Conservation (phyloP, 2,113 vertebrate genomes). For the Corvus hawaiiensis region DNA sequence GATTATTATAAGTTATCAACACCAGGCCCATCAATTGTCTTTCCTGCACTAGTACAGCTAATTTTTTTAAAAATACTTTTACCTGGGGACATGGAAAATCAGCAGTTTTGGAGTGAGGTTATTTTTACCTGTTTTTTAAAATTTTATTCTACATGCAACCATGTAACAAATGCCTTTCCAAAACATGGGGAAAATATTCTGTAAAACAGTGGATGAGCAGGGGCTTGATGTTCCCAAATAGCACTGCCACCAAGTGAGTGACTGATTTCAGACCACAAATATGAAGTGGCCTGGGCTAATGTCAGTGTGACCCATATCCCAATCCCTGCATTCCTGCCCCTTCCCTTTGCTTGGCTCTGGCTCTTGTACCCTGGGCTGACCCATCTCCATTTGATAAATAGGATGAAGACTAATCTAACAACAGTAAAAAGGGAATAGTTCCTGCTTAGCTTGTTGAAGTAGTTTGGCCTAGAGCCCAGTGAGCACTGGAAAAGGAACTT, state of each 20-base stretch:
- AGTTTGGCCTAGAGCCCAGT: slow-evolving; percentile 2
- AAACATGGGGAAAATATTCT: neutral
- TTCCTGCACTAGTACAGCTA: neutral
- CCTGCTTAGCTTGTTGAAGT: neutral
- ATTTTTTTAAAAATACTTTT: neutral
- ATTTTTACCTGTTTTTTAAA: neutral
- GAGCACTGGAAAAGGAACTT: neutral
- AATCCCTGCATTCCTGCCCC: neutral
- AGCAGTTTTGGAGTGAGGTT: neutral
- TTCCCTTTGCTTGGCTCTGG: neutral
- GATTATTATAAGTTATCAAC: neutral
- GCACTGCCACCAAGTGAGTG: neutral
- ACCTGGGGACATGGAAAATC: neutral
- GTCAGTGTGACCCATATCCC: neutral
- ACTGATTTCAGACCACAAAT: neutral
- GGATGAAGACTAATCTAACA: neutral
- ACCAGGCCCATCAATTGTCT: neutral
- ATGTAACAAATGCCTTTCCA: neutral
- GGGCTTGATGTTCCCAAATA: neutral
- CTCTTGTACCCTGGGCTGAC: neutral
- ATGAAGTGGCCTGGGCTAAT: neutral
- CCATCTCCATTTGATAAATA: neutral
- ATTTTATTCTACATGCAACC: neutral
- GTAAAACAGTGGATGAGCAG: neutral
- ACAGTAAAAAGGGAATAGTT: neutral